phyloP scores from a whole-genome alignment of 2,888 invertebrate species.

The Resseliella maxima region DNA sequence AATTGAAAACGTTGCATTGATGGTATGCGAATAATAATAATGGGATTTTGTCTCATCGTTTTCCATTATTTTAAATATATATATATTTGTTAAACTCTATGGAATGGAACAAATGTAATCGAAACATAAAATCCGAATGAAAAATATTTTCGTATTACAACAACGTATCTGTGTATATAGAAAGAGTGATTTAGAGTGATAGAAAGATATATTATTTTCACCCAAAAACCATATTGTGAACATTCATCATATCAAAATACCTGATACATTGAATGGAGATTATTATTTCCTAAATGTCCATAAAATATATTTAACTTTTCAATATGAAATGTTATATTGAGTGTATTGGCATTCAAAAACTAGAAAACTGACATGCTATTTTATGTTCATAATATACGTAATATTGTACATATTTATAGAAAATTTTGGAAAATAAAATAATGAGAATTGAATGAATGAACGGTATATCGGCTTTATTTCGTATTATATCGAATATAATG shows the following conservation, averaged over 20 bases:
- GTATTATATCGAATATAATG: constrained; percentile 9
- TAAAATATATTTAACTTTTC: no score
- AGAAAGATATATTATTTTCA: neutral
- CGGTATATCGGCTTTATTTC: neutral
- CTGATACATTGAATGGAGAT: neutral
- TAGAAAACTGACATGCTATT: constrained; percentile 36
- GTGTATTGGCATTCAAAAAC: neutral
- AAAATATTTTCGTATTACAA: no score
- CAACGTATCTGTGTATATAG: no score
- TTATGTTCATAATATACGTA: neutral
- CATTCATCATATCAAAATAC: neutral
- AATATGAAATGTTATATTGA: neutral
- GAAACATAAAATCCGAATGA: neutral
- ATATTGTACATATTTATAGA: no score
- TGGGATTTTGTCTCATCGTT: neutral
- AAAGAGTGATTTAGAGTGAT: no score
- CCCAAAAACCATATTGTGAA: neutral
- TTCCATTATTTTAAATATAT: neutral
- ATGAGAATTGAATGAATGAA: constrained; percentile 18
- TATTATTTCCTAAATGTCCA: constrained; percentile 12
- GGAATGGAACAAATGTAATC: no score
- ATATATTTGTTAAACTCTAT: no score
- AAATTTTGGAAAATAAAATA: neutral
- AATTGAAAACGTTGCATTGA: constrained; percentile 21
- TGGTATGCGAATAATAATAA: neutral